Conservation (phyloP, 2,113 vertebrate species). For the Plecotus auritus region DNA sequence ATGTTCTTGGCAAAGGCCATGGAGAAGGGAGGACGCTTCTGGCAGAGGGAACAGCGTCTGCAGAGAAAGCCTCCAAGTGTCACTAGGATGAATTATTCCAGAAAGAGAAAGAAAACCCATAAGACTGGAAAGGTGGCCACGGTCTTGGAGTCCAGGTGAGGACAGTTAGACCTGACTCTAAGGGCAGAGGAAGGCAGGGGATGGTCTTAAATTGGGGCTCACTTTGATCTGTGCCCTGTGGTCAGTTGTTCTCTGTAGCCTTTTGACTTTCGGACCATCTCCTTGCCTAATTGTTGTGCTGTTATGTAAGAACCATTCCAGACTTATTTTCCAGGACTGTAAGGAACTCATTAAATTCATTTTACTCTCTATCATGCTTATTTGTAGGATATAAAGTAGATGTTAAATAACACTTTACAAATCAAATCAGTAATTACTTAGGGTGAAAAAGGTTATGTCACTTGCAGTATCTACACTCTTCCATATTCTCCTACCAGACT, state of each 20-base stretch:
- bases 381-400: neutral
- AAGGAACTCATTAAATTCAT: neutral
- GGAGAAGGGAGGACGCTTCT: neutral
- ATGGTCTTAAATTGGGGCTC: neutral
- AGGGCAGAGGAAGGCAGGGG: neutral
- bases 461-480: neutral
- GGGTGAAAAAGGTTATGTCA: neutral
- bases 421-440: neutral
- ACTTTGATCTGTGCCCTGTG: neutral
- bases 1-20: neutral
- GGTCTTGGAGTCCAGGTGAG: neutral
- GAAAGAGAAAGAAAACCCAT: neutral
- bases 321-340: neutral
- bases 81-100: conserved; percentile 1
- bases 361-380: neutral
- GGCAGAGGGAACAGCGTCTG: neutral
- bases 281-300: neutral
- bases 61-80: neutral
- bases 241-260: neutral
- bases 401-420: neutral
- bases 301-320: neutral
- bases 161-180: neutral
- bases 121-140: neutral
- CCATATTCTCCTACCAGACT: neutral
- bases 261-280: neutral